Percentiles rank a stretch among this genome's conserved stretches.
Conservation (phyloP, 2,797 vertebrate genomes). For the Neosilurus hyrtlii region DNA sequence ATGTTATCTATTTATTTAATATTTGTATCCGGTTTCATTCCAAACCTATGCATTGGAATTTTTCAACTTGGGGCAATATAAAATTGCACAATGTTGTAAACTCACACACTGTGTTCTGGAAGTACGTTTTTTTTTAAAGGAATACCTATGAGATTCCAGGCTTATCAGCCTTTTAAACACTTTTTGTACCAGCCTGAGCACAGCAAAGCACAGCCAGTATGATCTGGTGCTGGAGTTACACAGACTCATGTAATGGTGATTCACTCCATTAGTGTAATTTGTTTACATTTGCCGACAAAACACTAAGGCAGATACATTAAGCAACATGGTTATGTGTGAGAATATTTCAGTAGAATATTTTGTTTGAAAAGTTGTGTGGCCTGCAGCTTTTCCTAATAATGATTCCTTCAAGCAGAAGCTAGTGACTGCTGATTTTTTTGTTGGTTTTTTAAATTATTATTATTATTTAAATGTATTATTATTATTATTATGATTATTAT, state of each 20-base stretch:
- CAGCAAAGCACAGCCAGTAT: neutral
- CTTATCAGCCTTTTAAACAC: slow-evolving; percentile 33
- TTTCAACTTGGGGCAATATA: neutral
- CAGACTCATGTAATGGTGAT: neutral
- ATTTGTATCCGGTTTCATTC: neutral
- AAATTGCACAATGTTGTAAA: neutral
- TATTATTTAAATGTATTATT: no score
- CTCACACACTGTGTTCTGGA: neutral
- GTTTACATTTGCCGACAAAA: slow-evolving; percentile 33
- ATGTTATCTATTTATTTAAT: neutral
- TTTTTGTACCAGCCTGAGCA: neutral
- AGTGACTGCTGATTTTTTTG: neutral
- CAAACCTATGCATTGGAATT: neutral
- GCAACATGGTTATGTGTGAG: neutral
- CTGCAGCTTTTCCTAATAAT: neutral
- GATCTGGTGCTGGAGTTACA: neutral
- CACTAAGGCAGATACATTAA: neutral
- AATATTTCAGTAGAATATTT: neutral
- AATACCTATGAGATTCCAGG: neutral
- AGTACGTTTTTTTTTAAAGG: neutral
- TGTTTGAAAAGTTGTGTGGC: neutral
- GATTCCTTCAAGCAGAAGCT: neutral
- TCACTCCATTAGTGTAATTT: neutral
- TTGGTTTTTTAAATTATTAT: neutral
- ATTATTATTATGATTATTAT: no score